Evolutionary conservation across 2,888 invertebrate species (phyloP).

Genomic region (Calliphora vomitoria): DNA sequence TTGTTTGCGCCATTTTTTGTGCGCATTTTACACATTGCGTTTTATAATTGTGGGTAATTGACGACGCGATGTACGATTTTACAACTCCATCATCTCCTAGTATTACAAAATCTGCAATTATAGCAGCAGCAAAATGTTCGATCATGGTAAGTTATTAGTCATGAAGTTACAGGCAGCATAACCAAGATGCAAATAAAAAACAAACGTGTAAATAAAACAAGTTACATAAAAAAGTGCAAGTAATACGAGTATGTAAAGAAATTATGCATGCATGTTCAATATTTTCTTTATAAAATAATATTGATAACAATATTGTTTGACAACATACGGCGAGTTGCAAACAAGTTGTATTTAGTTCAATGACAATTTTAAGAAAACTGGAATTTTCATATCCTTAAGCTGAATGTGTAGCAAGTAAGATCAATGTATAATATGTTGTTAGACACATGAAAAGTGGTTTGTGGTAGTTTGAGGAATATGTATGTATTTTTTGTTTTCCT

Average conservation of each 20-base stretch:
- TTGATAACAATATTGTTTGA: slow-evolving; percentile 10
- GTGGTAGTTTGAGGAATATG: too few species aligned
- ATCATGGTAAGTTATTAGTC: slow-evolving; percentile 13
- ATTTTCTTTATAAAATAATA: not conserved
- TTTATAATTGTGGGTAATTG: slow-evolving; percentile 41
- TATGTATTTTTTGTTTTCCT: not conserved
- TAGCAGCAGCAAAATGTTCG: slow-evolving; percentile 6
- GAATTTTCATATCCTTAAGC: slow-evolving; percentile 47
- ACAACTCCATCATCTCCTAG: slow-evolving; percentile 34
- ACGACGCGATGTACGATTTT: slow-evolving; percentile 23
- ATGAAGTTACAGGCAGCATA: slow-evolving; percentile 31
- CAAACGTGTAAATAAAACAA: slow-evolving; percentile 36
- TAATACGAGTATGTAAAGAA: slow-evolving; percentile 38
- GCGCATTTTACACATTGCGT: slow-evolving; percentile 30
- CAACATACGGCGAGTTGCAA: slow-evolving; percentile 6
- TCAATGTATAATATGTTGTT: slow-evolving; percentile 7
- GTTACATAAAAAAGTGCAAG: slow-evolving; percentile 66
- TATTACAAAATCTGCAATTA: slow-evolving; percentile 55
- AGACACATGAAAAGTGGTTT: slow-evolving; percentile 3
- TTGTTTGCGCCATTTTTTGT: slow-evolving; percentile 36
- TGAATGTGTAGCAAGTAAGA: slow-evolving; percentile 2
- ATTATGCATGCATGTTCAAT: slow-evolving; percentile 8
- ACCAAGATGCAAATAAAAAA: slow-evolving; percentile 3
- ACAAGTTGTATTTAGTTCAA: slow-evolving; percentile 57
- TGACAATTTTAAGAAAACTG: slow-evolving; percentile 45